Evolutionary conservation across 2,113 vertebrate species (phyloP), one percentile per base, ranked within the genome.

Genomic region (Pollachius pollachius): DNA sequence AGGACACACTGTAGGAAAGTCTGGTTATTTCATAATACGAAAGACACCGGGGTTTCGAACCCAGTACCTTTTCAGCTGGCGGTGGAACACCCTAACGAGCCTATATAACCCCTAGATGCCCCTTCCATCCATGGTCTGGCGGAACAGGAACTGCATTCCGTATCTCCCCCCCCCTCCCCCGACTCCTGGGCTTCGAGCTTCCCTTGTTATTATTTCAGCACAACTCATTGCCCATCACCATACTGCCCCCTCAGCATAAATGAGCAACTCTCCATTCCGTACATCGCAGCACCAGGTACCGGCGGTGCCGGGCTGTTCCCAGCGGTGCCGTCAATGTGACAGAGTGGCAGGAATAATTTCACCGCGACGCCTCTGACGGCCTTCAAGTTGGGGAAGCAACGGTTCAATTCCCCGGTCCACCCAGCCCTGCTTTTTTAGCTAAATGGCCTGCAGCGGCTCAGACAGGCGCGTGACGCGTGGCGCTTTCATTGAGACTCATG

Each of bases 341-440:
- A 16, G 75, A 84, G 66, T 81, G 77, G 72, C 79, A 78, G 75
- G 77, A 81, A 83, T 81, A 66, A 87, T 76, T 70, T 61, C 67
- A 64, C 72, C 37, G 57, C 71, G 66, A 60, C 72, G 66, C 62
- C 65, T 71, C 75, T 82, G 85, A 88, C 82, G 67, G 70, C 70
- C 73, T 81, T 78, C 68, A 74, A 76, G 80, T 37, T 54, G 52
- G 41, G 70, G 76, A 79, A 85, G 85, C 79, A 88, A 89, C 67
- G 67, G 69, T 54, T 66, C 62, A 62, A 77, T 84, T 82, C 79
- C 79, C 82, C 54, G 15, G n/a, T 17, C 79, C 70, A 77, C 78
- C 73, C 59, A 68, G 75, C 75, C 75, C 62, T 48, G 72, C 71
- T 73, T 70, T 77, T 59, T 73, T 23, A 23, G 30, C 30, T 62